Evolutionary conservation across 2,113 vertebrate species (phyloP).

Genomic region (Callionymus lyra): DNA sequence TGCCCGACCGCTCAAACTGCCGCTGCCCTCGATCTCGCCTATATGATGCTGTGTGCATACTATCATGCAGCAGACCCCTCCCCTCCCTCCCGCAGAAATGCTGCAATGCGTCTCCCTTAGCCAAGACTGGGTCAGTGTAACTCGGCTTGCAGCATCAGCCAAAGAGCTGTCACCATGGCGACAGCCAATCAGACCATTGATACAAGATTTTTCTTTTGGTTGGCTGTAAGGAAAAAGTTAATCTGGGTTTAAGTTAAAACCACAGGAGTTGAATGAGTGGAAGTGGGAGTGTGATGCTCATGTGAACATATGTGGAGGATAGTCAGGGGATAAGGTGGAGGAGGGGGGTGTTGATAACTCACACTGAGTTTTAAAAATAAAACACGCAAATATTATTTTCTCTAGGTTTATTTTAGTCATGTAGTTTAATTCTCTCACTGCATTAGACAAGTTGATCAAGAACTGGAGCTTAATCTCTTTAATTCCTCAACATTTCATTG

Average conservation of each 20-base stretch:
- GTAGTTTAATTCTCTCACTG: too few relatives aligned
- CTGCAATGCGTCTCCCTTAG: constrained; percentile 73
- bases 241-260: not conserved
- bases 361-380: too few relatives aligned
- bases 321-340: not conserved
- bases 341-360: too few relatives aligned
- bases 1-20: constrained; percentile 5
- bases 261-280: not conserved
- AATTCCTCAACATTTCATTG: too few relatives aligned
- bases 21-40: constrained; percentile 20
- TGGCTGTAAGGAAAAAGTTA: not conserved
- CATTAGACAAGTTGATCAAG: too few relatives aligned
- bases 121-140: constrained; percentile 70
- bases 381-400: too few relatives aligned
- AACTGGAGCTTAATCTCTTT: too few relatives aligned
- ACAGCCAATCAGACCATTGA: constrained; percentile 46
- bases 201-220: constrained; percentile 6
- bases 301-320: not conserved
- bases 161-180: constrained; percentile 57
- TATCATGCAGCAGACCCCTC: constrained; percentile 25
- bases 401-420: too few relatives aligned
- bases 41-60: constrained; percentile 29
- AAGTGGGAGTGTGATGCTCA: not conserved
- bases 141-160: constrained; percentile 50
- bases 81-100: constrained; percentile 63